Percentiles rank a stretch among this genome's conserved stretches.
Conservation (phyloP, 1,140 invertebrate genomes). For the Aphaenogaster floridana region DNA sequence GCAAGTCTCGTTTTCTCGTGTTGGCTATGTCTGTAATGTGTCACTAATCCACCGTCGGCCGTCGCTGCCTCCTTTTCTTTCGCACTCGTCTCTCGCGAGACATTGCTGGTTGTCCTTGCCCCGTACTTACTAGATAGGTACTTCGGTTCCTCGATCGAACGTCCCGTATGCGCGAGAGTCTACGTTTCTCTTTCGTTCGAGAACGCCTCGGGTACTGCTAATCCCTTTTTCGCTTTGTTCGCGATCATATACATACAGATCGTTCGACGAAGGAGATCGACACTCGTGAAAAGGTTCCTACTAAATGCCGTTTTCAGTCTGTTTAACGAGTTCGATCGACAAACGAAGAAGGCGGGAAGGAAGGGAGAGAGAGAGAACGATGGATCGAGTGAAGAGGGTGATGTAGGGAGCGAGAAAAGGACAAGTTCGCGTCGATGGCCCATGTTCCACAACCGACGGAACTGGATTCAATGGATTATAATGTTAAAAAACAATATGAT, state of each 20-base stretch:
- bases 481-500: slow-evolving; percentile 81
- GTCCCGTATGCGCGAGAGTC: neutral
- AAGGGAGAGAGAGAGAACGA: slow-evolving; percentile 18
- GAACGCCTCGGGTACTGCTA: neutral
- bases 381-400: slow-evolving; percentile 13
- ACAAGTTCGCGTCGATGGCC: neutral
- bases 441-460: slow-evolving; percentile 74
- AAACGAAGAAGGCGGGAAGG: slow-evolving; percentile 56
- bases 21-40: slow-evolving; percentile 76
- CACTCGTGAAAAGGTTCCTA: slow-evolving; percentile 6
- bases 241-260: slow-evolving; percentile 5
- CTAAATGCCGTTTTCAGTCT: slow-evolving; percentile 54
- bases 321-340: slow-evolving; percentile 52
- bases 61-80: slow-evolving; percentile 59
- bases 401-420: slow-evolving; percentile 44
- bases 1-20: slow-evolving; percentile 73
- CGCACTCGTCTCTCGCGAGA: slow-evolving; percentile 61
- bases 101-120: slow-evolving; percentile 70
- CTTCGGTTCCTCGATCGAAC: slow-evolving; percentile 63
- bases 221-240: neutral
- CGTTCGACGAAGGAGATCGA: slow-evolving; percentile 9
- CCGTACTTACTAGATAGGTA: slow-evolving; percentile 58
- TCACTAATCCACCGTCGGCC: slow-evolving; percentile 62
- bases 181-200: slow-evolving; percentile 17
- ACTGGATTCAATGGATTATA: slow-evolving; percentile 77